Conservation (phyloP, 2,888 invertebrate genomes). For the Cryptosula pallasiana region DNA sequence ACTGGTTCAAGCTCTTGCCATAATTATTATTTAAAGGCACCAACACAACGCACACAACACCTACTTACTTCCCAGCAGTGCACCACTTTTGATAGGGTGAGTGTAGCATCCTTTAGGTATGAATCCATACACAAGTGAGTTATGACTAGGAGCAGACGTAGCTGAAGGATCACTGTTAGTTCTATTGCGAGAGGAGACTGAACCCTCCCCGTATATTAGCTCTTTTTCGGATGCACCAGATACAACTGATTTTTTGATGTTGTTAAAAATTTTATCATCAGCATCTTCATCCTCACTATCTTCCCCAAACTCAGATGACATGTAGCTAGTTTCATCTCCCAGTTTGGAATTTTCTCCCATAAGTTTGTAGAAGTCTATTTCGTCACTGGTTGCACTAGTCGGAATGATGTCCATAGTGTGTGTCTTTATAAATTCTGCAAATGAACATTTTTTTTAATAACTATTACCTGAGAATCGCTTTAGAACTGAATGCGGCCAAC, state of each 20-base stretch:
- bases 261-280: not conserved
- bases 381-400: not conserved
- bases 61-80: slow-evolving; percentile 14
- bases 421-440: too few relatives aligned
- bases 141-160: not conserved
- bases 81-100: slow-evolving; percentile 17
- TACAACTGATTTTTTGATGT: not conserved
- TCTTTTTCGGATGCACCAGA: not conserved
- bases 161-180: too few relatives aligned
- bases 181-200: not conserved
- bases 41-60: too few relatives aligned
- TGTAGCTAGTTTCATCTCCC: not conserved
- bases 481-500: too few relatives aligned
- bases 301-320: slow-evolving; percentile 15
- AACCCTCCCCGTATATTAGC: not conserved
- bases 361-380: not conserved
- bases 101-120: slow-evolving; percentile 16
- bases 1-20: too few relatives aligned
- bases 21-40: too few relatives aligned
- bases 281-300: not conserved
- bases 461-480: too few relatives aligned
- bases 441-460: too few relatives aligned
- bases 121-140: slow-evolving; percentile 5
- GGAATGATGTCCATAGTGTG: not conserved
- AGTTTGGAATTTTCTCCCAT: not conserved